phyloP scores from a whole-genome alignment of 2,888 invertebrate species.

The Macrostomum cliftonense region DNA sequence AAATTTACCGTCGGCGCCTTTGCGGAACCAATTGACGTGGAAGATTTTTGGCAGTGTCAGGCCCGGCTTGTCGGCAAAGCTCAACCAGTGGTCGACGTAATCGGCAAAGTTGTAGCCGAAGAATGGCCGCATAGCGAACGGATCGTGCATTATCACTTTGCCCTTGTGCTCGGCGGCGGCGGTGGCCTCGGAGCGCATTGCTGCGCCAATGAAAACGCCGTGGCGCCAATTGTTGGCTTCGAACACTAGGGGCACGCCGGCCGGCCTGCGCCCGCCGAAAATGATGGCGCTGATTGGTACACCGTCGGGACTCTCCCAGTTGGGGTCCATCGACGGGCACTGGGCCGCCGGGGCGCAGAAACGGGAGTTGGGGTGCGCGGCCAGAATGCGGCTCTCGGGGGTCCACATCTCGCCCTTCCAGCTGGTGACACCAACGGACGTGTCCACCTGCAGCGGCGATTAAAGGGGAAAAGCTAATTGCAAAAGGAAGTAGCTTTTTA shows the following conservation, averaged over 20 bases:
- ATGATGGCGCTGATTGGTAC: constrained; percentile 21
- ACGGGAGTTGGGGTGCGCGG: constrained; percentile 21
- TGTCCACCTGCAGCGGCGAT: too few species aligned
- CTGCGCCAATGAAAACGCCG: constrained; percentile 24
- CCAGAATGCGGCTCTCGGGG: constrained; percentile 11
- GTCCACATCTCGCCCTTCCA: constrained; percentile 10
- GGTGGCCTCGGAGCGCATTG: constrained; percentile 23
- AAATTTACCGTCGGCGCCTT: constrained; percentile 13
- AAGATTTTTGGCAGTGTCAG: constrained; percentile 18
- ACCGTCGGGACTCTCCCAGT: constrained; percentile 19
- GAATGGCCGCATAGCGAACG: constrained; percentile 26
- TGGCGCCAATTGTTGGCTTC: constrained; percentile 26
- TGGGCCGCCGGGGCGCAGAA: constrained; percentile 19
- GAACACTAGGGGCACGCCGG: constrained; percentile 24
- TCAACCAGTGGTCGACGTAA: constrained; percentile 20
- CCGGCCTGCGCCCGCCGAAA: constrained; percentile 20
- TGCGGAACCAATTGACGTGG: constrained; percentile 23
- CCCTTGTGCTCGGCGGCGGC: constrained; percentile 23
- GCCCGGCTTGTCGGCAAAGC: constrained; percentile 12
- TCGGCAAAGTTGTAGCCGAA: constrained; percentile 26
- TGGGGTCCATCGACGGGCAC: constrained; percentile 20
- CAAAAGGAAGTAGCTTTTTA: too few species aligned
- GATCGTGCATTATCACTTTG: constrained; percentile 24
- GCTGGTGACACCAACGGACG: constrained; percentile 7
- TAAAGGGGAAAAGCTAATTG: too few species aligned